Percentiles rank a stretch among this genome's conserved stretches.
Evolutionary conservation across 2,888 invertebrate genomes (phyloP).

Genomic region (Mimachlamys varia): DNA sequence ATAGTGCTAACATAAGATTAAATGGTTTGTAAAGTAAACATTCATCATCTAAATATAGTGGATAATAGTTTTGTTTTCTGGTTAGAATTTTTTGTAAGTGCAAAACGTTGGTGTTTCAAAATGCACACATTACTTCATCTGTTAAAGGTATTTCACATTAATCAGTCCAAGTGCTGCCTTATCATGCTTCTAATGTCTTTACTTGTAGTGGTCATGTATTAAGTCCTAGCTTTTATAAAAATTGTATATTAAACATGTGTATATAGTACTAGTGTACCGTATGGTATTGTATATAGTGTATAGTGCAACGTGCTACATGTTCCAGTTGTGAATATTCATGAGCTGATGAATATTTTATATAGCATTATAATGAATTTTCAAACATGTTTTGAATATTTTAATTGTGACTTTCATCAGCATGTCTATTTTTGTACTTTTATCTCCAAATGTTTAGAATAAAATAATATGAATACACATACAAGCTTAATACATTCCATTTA

Average conservation of each 20-base stretch:
- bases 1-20: not conserved
- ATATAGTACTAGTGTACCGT: not conserved
- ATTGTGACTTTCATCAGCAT: not conserved
- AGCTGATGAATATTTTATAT: not conserved
- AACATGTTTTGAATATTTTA: not conserved
- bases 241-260: not conserved
- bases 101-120: not conserved
- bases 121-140: not conserved
- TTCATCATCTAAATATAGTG: too few species aligned
- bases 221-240: not conserved
- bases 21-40: too few species aligned
- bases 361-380: conserved; percentile 22
- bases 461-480: not conserved
- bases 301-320: not conserved
- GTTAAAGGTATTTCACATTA: not conserved
- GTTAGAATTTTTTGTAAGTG: not conserved
- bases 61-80: not conserved
- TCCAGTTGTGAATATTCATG: not conserved
- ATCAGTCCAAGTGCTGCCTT: not conserved
- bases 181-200: not conserved
- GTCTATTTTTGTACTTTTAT: conserved; percentile 23
- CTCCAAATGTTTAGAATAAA: not conserved
- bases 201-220: not conserved
- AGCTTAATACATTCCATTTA: not conserved
- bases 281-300: not conserved